phyloP scores from a whole-genome alignment of 2,888 invertebrate species.

The Trichogramma dendrolimi region DNA sequence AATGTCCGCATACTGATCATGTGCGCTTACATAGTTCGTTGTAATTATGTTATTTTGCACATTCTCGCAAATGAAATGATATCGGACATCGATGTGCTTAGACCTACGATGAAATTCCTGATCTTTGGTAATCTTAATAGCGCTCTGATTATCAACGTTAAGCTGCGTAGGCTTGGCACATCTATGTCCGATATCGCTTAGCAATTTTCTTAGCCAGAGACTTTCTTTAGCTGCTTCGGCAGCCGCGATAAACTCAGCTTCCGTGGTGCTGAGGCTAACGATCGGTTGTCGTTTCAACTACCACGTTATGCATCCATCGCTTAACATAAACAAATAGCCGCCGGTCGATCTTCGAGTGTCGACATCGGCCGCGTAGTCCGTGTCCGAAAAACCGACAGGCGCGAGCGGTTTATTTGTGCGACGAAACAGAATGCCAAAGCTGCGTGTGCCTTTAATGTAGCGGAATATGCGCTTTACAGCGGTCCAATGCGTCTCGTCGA shows the following conservation, averaged over 20 bases:
- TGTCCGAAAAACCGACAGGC: slow-evolving; percentile 25
- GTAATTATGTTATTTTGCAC: slow-evolving; percentile 7
- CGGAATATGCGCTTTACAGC: slow-evolving; percentile 7
- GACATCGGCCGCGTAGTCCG: slow-evolving; percentile 31
- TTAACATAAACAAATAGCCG: slow-evolving; percentile 31
- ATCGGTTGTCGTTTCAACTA: too few species aligned
- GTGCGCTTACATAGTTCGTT: slow-evolving; percentile 21
- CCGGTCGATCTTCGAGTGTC: slow-evolving; percentile 32
- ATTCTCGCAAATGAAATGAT: slow-evolving; percentile 32
- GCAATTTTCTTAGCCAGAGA: slow-evolving; percentile 32
- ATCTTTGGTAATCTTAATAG: slow-evolving; percentile 32
- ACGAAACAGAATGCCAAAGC: slow-evolving; percentile 6
- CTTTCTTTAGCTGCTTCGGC: slow-evolving; percentile 33
- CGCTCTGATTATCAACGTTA: slow-evolving; percentile 33
- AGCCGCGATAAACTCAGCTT: slow-evolving; percentile 38
- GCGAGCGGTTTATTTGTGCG: too few species aligned
- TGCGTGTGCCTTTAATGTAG: background rate
- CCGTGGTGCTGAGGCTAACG: slow-evolving; percentile 34
- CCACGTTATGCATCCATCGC: slow-evolving; percentile 21
- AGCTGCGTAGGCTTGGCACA: slow-evolving; percentile 18
- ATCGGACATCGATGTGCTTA: slow-evolving; percentile 35
- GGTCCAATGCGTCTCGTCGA: slow-evolving; percentile 5
- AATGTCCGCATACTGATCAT: slow-evolving; percentile 31
- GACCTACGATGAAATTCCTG: slow-evolving; percentile 32
- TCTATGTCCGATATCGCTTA: slow-evolving; percentile 27